These are phyloP conservation scores for Urosaurus nigricauda DNA, from an alignment of 2,797 vertebrate species.

Conservation along the genomic window DNA sequence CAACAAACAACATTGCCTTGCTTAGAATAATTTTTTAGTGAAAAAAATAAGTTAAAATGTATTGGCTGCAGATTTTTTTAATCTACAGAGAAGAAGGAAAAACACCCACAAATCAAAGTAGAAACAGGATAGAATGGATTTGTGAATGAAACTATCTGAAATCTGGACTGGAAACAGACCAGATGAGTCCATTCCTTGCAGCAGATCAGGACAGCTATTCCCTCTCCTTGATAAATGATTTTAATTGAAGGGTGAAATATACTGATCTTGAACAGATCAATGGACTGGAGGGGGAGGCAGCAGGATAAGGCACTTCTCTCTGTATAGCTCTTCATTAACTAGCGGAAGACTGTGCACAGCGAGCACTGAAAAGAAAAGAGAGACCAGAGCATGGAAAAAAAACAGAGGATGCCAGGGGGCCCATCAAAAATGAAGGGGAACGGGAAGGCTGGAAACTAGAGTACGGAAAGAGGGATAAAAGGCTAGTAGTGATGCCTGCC, in stretches of 20 bases:
- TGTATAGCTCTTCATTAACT: background rate
- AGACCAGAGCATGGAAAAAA: background rate
- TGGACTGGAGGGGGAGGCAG: background rate
- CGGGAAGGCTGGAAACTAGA: background rate
- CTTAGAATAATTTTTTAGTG: background rate
- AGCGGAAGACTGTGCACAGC: background rate
- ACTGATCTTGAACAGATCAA: background rate
- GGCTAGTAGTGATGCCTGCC: background rate
- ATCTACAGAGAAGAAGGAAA: background rate
- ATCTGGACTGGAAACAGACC: background rate
- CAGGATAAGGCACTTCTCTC: background rate
- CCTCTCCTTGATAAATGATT: background rate
- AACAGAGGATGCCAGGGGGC: background rate
- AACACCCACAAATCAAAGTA: background rate
- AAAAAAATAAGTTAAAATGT: background rate
- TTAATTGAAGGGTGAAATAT: background rate
- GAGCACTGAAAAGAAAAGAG: constrained; percentile 10
- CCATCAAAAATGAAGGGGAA: constrained; percentile 10
- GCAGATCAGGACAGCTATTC: background rate
- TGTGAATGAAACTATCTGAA: background rate
- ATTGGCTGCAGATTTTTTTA: background rate
- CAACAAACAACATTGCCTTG: background rate
- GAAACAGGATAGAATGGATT: background rate
- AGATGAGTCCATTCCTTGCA: background rate
- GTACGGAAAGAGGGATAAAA: background rate